Evolutionary conservation across 1,140 invertebrate genomes (phyloP), one percentile per base, ranked within the genome.

Genomic region (Bilobella aurantiaca): DNA sequence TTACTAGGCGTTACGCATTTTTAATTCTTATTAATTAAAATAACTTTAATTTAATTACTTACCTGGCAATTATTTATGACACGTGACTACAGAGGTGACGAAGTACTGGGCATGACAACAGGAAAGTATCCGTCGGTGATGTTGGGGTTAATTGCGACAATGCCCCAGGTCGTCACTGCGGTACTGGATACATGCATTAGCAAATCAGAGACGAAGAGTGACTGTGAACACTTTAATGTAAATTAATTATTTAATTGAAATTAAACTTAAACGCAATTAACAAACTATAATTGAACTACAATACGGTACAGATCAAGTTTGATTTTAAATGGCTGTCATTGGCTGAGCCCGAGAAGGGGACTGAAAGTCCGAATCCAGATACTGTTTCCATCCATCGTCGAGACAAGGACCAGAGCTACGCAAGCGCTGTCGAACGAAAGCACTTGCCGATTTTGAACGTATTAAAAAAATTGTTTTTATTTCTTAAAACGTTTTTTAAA

Each of bases 211-310:
- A 87, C 86, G 75, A 90, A 89, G 73, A 87, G 88, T 75, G 87
- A 89, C 73, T 88, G 86, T 0, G 89, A 89, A 75, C 84, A 83
- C 58, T 90, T 87, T 77, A 87, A 88, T 75, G 87, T 89, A 81
- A 85, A 83, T 81, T 14, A 46, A 12, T 42, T 42, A 5, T 18
- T 18, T 56, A 56, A 21, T 14, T 21, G 21, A 21, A 14, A 56
- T 12, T 56, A 14, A 21, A 12, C 5, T 57, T n/a, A 57, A 12
- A 8, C 53, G 5, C 23, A 31, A n/a, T 42, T 42, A 42, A 42
- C n/a, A 42, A 42, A 42, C n/a, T 8, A 42, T 49, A 23, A 47
- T 16, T n/a, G 12, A 58, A 32, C 37, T 23, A 27, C 29, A 18
- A 29, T 29, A 23, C 62, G n/a, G n/a, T n/a, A n/a, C 75, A 86